Base-by-base conservation (phyloP, 2,113 vertebrate genomes). In the Pleuronectes platessa region DNA sequence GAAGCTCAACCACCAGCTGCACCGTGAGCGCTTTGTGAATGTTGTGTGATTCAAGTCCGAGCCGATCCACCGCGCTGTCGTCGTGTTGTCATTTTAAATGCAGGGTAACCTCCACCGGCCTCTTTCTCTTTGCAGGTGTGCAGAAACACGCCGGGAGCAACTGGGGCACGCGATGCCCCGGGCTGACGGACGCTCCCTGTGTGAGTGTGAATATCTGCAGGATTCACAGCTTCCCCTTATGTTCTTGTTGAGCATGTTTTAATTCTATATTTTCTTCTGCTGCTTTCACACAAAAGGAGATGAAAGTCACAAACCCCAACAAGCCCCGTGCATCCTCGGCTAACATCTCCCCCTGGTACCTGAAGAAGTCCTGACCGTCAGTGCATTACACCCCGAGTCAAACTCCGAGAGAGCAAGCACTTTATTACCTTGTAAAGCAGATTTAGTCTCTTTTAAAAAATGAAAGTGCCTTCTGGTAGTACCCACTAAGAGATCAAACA, bases 1-100 rank as follows among this genome's bases (percentile, higher is more conserved):
- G 71, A 87, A 4, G 60, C 96, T 98, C 15, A 92, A 97, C 92
- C 92, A 95, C 70, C 94, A 93, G 77, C 90, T 99, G 63, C 90
- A 92, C 60, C 89, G 97, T 98, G 91, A 96, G 96, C 15, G 13
- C 61, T 51, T 60, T 76, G 18, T 24, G 5, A 15, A 42, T 49
- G 17, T 53, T 13, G 15, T 26, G n/a, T 76, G 23, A 37, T 26
- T 42, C 11, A 13, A 17, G 14, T 23, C 59, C 26, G 14, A 54
- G 20, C 20, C 63, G 37, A 65, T 24, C 1, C 3, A 62, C 12
- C 23, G 23, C 13, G 37, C 23, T 58, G 62, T 60, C 73, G 20
- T 53, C 4, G 20, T 61, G 37, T 20, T 51, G 5, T 61, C 17
- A 56, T 59, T 37, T 65, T 31, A 13, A 10, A 0, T 26, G 53